Base-by-base conservation (phyloP, 2,113 vertebrate species). In the Harpagus bidentatus region DNA sequence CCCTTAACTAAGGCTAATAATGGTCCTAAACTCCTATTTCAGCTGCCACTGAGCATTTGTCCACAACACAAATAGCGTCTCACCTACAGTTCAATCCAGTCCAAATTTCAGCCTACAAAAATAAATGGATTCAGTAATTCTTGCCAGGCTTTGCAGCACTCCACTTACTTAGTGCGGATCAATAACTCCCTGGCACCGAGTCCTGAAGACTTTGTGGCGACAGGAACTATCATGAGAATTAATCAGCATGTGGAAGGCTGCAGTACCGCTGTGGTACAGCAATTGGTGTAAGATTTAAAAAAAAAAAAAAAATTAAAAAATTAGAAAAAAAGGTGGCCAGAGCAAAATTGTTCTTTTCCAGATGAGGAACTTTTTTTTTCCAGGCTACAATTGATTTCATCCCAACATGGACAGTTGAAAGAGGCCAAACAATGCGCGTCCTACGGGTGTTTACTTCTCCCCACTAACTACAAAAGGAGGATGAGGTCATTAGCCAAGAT, bases 401-500 rank as follows among this genome's bases (percentile, higher is more conserved):
- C 65, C 69, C 16, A 29, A 9, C 0, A 15, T 8, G 50, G 63
- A 89, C n/a, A 86, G 53, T 16, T 45, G 55, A 89, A 90, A 66
- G 23, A 88, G 36, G 31, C 20, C 66, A 90, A 88, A 96, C 86
- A 96, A 83, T 29, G 22, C 2, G 10, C 1, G 0, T 50, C 50
- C 55, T 91, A 42, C 38, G 0, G 0, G 29, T 67, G 83, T 93
- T 96, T 84, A 94, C 61, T 79, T 91, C 70, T 87, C 52, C 12
- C 36, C 16, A 9, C 28, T 26, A 84, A 85, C 62, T 76, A 93
- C 73, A 95, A 87, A 90, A 88, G 78, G 31, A 93, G 38, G 25
- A 76, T 85, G 87, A 96, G 74, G 74, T 95, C 82, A 93, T 65
- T 11, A 94, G 84, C 61, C 48, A 76, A 91, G 81, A 93, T 61